phyloP scores from a whole-genome alignment of 2,888 invertebrate genomes.

The Ryuthela nishihirai region DNA sequence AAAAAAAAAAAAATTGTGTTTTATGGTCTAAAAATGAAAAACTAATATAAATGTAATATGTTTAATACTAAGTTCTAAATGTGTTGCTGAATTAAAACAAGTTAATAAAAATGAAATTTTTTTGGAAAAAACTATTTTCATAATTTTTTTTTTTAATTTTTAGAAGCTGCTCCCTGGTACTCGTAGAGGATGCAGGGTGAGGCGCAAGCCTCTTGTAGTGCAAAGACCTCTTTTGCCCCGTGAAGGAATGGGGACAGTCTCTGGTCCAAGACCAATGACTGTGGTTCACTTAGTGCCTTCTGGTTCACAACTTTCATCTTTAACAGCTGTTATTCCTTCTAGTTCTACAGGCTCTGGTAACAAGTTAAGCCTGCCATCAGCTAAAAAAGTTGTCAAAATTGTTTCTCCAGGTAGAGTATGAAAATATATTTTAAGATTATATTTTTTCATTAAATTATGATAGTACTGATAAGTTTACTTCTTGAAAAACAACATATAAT shows the following conservation, averaged over 20 bases:
- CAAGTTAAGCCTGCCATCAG: slow-evolving; percentile 17
- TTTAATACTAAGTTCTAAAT: too few species aligned
- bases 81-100: too few species aligned
- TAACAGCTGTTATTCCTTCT: slow-evolving; percentile 28
- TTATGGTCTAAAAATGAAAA: too few species aligned
- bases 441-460: too few species aligned
- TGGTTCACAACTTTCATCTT: slow-evolving; percentile 11
- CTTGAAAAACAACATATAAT: too few species aligned
- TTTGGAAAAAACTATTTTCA: too few species aligned
- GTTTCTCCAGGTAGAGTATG: slow-evolving; percentile 30
- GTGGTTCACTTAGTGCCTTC: slow-evolving; percentile 37
- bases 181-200: slow-evolving; percentile 36
- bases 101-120: too few species aligned
- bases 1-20: too few species aligned
- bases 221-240: slow-evolving; percentile 35
- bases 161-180: slow-evolving; percentile 38
- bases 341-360: slow-evolving; percentile 8
- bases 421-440: too few species aligned
- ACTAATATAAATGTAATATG: too few species aligned
- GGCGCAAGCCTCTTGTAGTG: slow-evolving; percentile 39
- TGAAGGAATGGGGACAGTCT: slow-evolving; percentile 16
- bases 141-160: slow-evolving; percentile 11
- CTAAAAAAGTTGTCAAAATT: slow-evolving; percentile 31
- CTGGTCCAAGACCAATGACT: slow-evolving; percentile 30
- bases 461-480: too few species aligned